Conservation (phyloP, 2,797 vertebrate species). For the Channallabes apus region DNA sequence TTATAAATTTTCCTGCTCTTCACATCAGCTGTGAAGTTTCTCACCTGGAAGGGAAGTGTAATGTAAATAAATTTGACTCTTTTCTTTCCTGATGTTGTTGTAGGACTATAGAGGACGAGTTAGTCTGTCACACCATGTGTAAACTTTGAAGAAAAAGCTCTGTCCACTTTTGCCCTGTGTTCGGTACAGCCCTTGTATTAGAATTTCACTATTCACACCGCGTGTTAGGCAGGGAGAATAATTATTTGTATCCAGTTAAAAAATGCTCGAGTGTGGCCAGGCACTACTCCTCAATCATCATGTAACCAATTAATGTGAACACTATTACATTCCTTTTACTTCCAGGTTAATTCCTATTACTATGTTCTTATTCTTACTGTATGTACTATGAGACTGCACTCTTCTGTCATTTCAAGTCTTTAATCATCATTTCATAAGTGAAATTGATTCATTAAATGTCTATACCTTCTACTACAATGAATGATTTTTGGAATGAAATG, state of each 20-base stretch:
- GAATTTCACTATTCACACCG: background rate
- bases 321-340: slow-evolving; percentile 5
- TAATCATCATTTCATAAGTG: background rate
- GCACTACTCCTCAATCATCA: background rate
- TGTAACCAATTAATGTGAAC: slow-evolving; percentile 9
- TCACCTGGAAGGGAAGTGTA: too few relatives aligned
- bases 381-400: background rate
- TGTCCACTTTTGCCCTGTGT: too few relatives aligned
- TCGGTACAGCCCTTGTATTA: too few relatives aligned
- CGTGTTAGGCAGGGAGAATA: too few relatives aligned
- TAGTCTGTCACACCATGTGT: too few relatives aligned
- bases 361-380: too few relatives aligned
- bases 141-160: too few relatives aligned
- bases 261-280: background rate
- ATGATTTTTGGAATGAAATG: background rate
- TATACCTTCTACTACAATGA: background rate
- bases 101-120: too few relatives aligned
- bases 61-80: too few relatives aligned
- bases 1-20: too few relatives aligned
- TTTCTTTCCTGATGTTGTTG: too few relatives aligned
- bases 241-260: background rate
- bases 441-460: background rate
- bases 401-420: background rate
- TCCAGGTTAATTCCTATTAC: background rate
- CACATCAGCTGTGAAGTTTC: too few relatives aligned